Evolutionary conservation across 2,113 vertebrate species (phyloP).

Genomic region (Lophochroa leadbeateri): DNA sequence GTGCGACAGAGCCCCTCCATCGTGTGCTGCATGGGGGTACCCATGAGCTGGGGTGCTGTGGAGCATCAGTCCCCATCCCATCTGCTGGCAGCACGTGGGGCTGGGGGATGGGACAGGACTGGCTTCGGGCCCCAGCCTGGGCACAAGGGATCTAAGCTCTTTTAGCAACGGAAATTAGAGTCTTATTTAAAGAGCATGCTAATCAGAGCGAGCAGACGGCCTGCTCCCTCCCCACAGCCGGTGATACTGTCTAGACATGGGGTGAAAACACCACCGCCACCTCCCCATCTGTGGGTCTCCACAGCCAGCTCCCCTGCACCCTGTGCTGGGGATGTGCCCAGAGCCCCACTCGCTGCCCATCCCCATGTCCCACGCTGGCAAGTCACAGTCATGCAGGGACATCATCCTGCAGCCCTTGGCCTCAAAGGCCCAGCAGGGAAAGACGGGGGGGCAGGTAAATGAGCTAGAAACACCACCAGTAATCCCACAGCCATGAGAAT

Average conservation of each 20-base stretch:
- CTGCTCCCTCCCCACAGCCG: background rate
- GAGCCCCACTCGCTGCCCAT: rapidly evolving
- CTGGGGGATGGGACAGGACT: conserved; percentile 30
- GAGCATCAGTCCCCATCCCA: background rate
- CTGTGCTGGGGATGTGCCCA: background rate
- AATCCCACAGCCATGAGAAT: background rate
- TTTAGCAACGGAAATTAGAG: conserved; percentile 53
- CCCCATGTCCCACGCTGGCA: background rate
- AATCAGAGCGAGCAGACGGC: conserved; percentile 37
- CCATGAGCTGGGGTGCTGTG: rapidly evolving
- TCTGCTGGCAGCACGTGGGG: background rate
- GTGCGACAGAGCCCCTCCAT: rapidly evolving
- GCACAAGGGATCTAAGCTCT: conserved; percentile 61
- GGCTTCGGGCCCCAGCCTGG: conserved; percentile 30
- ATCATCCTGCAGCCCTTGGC: background rate
- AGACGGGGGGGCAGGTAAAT: rapidly evolving
- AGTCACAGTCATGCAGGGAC: background rate
- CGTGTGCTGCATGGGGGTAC: background rate
- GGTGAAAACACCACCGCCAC: background rate
- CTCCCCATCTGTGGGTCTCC: background rate
- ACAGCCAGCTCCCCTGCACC: background rate
- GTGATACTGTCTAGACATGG: background rate
- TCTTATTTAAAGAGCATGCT: conserved; percentile 66
- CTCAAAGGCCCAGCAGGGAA: rapidly evolving
- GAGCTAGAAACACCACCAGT: rapidly evolving